A percentile compares a stretch with the other conserved stretches of the same genome.
These are phyloP conservation scores for Cercocebus atys DNA, from an alignment of 2,113 vertebrate species.

Conservation along the genomic window DNA sequence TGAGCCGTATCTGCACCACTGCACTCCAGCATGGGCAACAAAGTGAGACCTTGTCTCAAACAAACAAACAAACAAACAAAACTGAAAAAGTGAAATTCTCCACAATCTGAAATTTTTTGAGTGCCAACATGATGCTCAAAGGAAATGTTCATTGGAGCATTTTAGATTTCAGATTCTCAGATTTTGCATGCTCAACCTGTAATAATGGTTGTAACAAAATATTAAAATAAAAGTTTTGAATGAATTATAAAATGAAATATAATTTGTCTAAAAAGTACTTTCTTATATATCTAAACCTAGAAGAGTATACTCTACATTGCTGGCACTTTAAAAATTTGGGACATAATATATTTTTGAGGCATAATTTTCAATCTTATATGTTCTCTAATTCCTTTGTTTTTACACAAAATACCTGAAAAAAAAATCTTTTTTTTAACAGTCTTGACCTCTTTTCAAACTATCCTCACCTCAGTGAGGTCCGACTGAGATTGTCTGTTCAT, in stretches of 20 bases:
- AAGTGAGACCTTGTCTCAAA: no score
- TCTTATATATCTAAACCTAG: neutral
- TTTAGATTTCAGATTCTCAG: neutral
- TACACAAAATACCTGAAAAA: neutral
- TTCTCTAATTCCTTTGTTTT: conserved; percentile 37
- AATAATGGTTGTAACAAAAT: conserved; percentile 5
- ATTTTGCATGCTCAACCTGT: neutral
- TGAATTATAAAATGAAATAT: conserved; percentile 12
- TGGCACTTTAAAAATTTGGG: neutral
- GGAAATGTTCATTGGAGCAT: neutral
- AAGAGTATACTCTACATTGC: neutral
- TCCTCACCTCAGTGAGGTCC: neutral
- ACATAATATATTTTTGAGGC: neutral
- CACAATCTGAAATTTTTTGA: neutral
- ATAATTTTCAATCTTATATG: neutral
- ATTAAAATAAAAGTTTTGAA: conserved; percentile 28
- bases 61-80: no score
- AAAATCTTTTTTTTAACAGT: neutral
- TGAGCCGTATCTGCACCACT: no score
- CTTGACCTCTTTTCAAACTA: neutral
- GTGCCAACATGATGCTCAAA: neutral
- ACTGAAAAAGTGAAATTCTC: neutral
- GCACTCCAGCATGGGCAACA: no score
- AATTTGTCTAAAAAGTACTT: conserved; percentile 34
- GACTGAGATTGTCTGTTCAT: neutral